These are phyloP conservation scores for Ptychoptera albimana DNA, from an alignment of 2,888 invertebrate species.

Conservation along the genomic window DNA sequence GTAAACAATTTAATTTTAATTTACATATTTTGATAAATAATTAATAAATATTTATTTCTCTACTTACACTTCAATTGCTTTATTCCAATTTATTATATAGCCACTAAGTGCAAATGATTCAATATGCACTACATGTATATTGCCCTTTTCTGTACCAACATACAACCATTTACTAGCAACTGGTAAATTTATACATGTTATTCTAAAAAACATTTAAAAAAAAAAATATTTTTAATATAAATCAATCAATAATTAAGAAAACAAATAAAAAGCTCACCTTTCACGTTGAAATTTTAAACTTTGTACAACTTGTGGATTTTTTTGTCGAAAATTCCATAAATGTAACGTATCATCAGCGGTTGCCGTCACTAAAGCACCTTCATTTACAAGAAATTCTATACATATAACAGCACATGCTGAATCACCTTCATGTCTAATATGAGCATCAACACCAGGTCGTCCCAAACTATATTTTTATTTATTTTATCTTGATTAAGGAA, in stretches of 20 bases:
- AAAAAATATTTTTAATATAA: neutral
- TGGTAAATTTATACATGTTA: constrained; percentile 88
- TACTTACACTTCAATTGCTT: constrained; percentile 98
- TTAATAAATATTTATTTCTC: too few species aligned
- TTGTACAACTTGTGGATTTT: constrained; percentile 86
- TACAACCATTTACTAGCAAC: constrained; percentile 98
- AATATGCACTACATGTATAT: constrained; percentile 93
- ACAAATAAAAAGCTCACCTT: constrained; percentile 49
- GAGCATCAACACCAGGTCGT: constrained; percentile 91
- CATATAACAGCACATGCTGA: constrained; percentile 53
- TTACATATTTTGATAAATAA: too few species aligned
- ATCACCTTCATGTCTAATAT: constrained; percentile 67
- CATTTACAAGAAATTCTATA: constrained; percentile 89
- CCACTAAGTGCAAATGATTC: constrained; percentile 93
- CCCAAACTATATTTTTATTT: constrained; percentile 56
- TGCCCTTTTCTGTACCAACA: constrained; percentile 95
- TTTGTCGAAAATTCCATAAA: constrained; percentile 94
- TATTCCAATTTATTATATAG: constrained; percentile 99
- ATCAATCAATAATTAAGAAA: neutral
- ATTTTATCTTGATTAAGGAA: constrained; percentile 15
- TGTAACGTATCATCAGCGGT: constrained; percentile 94
- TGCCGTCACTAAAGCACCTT: constrained; percentile 89
- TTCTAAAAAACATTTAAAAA: constrained; percentile 38
- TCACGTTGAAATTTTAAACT: constrained; percentile 95
- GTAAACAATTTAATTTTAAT: too few species aligned